Percentiles rank a stretch among this genome's conserved stretches.
phyloP scores from a whole-genome alignment of 1,140 invertebrate genomes.

The Bursaphelenchus mucronatus region DNA sequence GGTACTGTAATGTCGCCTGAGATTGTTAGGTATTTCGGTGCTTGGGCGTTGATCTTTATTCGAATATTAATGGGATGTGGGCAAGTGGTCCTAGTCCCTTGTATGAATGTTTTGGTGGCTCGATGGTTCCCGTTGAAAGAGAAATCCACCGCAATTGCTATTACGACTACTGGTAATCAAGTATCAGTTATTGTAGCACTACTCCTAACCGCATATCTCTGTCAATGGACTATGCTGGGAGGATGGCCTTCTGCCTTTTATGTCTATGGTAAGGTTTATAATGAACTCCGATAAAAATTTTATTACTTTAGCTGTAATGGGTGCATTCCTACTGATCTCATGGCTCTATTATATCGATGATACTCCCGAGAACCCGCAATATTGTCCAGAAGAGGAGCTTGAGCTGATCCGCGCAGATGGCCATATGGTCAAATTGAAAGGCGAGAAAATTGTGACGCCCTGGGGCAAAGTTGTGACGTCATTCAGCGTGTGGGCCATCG shows the following conservation, averaged over 20 bases:
- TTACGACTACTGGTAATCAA: slow-evolving; percentile 59
- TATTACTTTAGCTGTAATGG: slow-evolving; percentile 9
- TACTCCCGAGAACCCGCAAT: background rate
- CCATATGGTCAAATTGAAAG: background rate
- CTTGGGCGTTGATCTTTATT: slow-evolving; percentile 27
- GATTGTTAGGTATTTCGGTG: slow-evolving; percentile 37
- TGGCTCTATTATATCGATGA: background rate
- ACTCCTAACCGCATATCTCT: slow-evolving; percentile 58
- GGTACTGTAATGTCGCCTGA: slow-evolving; percentile 51
- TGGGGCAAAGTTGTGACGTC: slow-evolving; percentile 49
- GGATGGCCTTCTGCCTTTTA: slow-evolving; percentile 58
- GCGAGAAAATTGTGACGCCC: slow-evolving; percentile 17
- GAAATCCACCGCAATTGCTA: slow-evolving; percentile 53
- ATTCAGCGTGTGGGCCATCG: slow-evolving; percentile 54
- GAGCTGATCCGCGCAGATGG: background rate
- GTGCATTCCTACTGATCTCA: background rate
- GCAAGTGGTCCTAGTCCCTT: slow-evolving; percentile 57
- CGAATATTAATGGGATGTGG: slow-evolving; percentile 32
- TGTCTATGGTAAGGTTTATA: slow-evolving; percentile 42
- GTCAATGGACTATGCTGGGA: slow-evolving; percentile 50
- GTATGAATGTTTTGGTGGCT: slow-evolving; percentile 56
- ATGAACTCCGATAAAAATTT: background rate
- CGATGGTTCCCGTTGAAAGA: slow-evolving; percentile 55
- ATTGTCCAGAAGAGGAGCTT: slow-evolving; percentile 20
- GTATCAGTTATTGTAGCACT: slow-evolving; percentile 57